Evolutionary conservation across 2,888 invertebrate genomes (phyloP), one percentile per base, ranked within the genome.

Genomic region (Hetaerina titia): DNA sequence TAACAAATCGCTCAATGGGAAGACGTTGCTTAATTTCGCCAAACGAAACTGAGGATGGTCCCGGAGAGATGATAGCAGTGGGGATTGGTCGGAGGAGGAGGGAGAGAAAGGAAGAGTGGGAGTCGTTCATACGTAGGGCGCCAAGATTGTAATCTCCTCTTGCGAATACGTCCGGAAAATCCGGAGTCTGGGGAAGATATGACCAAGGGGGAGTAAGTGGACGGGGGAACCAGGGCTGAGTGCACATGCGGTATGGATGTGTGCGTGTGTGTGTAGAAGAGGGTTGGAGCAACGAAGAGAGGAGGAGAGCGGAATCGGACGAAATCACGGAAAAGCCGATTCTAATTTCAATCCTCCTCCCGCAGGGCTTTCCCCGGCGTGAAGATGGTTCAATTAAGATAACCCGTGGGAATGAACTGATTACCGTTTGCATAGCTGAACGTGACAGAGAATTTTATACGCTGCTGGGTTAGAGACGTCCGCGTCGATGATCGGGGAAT

Each of bases 361-460:
- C 56, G 89, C 19, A 17, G 56, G 56, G 31, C 8, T 89, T 89
- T 31, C 31, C 81, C 58, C 57, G n/a, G 56, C 8, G 57, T n/a
- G 58, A 89, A 89, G 89, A 89, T 89, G 89, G 89, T n/a, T 89
- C 58, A 89, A 89, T 89, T 89, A 89, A 89, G 89, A 89, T 89
- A 89, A 89, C 89, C n/a, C 22, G 58, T n/a, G 9, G 58, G 56
- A 58, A 89, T 56, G 58, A 89, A 89, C 89, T 58, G 89, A 89
- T 89, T 89, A 58, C 22, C 56, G 58, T 89, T 58, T 89, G 58
- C 57, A 58, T 13, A 89, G n/a, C 89, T 22, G 58, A 56, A 58
- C 89, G 89, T 57, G 89, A 58, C 81, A 81, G 31, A 57, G 56
- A 89, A 89, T 56, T 89, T 57, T 56, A 22, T 89, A n/a, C 89